Base-by-base conservation (phyloP, 2,113 vertebrate species). In the Ptilonorhynchus violaceus region DNA sequence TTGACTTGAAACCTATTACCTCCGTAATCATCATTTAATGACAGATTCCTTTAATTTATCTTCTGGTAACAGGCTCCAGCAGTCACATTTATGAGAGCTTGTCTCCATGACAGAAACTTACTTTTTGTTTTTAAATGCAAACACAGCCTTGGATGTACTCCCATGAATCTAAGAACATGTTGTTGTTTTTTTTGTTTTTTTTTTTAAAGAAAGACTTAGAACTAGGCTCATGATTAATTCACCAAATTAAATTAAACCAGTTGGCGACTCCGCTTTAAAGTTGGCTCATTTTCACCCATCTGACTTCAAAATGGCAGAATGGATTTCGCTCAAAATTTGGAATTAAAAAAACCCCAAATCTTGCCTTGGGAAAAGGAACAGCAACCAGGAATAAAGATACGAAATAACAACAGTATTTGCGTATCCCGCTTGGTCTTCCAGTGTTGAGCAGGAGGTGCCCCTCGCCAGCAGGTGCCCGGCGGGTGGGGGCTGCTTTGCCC, bases 141-240 rank as follows among this genome's bases (percentile, higher is more conserved):
- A 64, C 79, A 52, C 31, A 78, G 64, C 49, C 80, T 80, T 96
- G 91, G 85, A 93, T 96, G 30, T 46, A 88, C 92, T 95, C 95
- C 93, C 83, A 75, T 60, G 68, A 89, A 95, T 95, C 20, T 5
- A 96, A 94, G 91, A 96, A 95, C 91, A 85, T 89, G 93, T 81
- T 95, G 81, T 92, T 75, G 53, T 27, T 25, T 4, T 8, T n/a
- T 39, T 18, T 58, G 82, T 87, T 77, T 27, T 73, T 41, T 89
- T 91, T 88, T 77, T 55, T 55, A 5, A 81, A 76, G 69, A 64
- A 90, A 85, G 59, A 92, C 93, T 95, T 88, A 96, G 76, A 96
- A 84, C 52, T 88, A 91, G 80, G 44, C 95, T 96, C 90, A 94
- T 96, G 96, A 92, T 95, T 94, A 96, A 96, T 94, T 95, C 96